Percentiles rank a stretch among this genome's conserved stretches.
Evolutionary conservation across 1,140 invertebrate species (phyloP).

Genomic region (Brachionus sp.): DNA sequence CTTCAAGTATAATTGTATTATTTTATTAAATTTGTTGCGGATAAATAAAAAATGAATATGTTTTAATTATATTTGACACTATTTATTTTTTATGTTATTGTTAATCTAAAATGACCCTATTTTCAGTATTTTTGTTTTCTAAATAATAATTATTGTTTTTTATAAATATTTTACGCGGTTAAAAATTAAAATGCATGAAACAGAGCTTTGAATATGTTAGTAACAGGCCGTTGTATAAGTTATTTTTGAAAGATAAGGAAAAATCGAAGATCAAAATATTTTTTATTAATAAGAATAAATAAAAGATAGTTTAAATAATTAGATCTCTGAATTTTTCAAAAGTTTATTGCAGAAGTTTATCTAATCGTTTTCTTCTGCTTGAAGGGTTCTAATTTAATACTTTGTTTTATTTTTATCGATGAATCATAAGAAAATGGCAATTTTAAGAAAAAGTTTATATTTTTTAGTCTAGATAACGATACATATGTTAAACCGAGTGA

Average conservation of each 20-base stretch:
- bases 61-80: no score
- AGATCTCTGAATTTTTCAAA: background rate
- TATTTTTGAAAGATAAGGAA: background rate
- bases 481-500: background rate
- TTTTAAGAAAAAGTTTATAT: background rate
- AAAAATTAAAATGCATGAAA: background rate
- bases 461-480: background rate
- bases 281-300: background rate
- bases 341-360: no score
- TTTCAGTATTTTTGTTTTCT: no score
- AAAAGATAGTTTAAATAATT: background rate
- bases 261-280: background rate
- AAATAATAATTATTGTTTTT: no score
- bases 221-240: background rate
- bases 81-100: no score
- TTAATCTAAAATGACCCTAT: no score
- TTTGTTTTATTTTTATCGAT: background rate
- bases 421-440: background rate
- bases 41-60: no score
- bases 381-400: background rate
- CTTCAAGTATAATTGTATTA: no score
- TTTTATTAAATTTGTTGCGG: no score
- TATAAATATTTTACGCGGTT: no score
- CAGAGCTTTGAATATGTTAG: background rate
- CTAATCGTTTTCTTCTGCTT: slow-evolving; percentile 11